Evolutionary conservation across 2,797 vertebrate species (phyloP).

Genomic region (Glossophaga mutica): DNA sequence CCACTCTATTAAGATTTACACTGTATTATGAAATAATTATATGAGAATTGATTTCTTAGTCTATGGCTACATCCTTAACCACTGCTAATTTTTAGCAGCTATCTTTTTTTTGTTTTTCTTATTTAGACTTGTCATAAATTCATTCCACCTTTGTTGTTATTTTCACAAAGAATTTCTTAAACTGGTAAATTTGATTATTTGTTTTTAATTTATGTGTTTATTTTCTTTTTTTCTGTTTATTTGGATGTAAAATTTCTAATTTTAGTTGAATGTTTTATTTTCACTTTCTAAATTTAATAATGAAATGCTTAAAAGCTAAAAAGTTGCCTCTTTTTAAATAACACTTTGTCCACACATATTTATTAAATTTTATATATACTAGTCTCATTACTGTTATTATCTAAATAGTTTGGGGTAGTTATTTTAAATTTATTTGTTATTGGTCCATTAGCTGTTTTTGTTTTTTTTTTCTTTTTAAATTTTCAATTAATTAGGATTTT

Average conservation of each 20-base stretch:
- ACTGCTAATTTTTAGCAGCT: not conserved
- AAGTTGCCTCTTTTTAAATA: not conserved
- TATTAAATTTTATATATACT: not conserved
- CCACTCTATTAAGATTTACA: not conserved
- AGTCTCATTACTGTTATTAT: not conserved
- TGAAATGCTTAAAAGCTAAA: not conserved
- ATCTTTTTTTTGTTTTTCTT: not conserved
- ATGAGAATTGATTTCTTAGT: not conserved
- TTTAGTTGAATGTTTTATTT: not conserved
- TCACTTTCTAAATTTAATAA: not conserved
- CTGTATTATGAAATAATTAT: not conserved
- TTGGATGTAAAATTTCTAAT: not conserved
- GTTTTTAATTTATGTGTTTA: not conserved
- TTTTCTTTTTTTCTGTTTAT: not conserved
- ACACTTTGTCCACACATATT: not conserved
- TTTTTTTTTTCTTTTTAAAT: not conserved
- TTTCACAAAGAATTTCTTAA: not conserved
- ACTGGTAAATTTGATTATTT: not conserved
- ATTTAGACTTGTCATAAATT: not conserved
- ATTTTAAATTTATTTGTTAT: not conserved
- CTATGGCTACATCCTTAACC: not conserved
- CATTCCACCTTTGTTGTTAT: not conserved
- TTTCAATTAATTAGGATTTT: not conserved
- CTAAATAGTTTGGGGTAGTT: not conserved
- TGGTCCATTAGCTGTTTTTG: not conserved